phyloP scores from a whole-genome alignment of 2,113 vertebrate genomes.

The Pterocles burchelli region DNA sequence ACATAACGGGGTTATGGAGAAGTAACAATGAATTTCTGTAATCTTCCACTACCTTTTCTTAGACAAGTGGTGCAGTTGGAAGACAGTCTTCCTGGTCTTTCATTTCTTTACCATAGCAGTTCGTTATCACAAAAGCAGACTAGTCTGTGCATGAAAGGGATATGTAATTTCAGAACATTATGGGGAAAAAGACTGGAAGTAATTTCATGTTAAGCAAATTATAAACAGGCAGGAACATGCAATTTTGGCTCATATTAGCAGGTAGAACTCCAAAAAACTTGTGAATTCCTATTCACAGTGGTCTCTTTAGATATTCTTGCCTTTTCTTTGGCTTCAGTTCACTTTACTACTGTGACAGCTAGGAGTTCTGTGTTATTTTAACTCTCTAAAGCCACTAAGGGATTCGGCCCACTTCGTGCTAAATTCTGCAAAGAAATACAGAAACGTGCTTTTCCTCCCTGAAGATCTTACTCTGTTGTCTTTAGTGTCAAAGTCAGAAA shows the following conservation, averaged over 20 bases:
- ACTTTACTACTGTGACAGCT: not conserved
- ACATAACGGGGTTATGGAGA: not conserved
- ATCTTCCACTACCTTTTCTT: not conserved
- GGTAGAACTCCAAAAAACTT: not conserved
- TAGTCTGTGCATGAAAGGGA: not conserved
- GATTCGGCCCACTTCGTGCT: not conserved
- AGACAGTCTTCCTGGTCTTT: not conserved
- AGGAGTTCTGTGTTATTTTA: slow-evolving; percentile 23
- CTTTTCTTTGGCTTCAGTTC: slow-evolving; percentile 16
- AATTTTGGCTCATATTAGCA: not conserved
- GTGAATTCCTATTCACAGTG: not conserved
- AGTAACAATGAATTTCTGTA: not conserved
- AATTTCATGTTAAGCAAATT: slow-evolving; percentile 35
- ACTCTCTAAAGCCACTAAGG: not conserved
- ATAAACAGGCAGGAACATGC: slow-evolving; percentile 20
- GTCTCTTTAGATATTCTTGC: not conserved
- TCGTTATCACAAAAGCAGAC: not conserved
- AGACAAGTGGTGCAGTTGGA: not conserved
- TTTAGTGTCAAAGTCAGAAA: not conserved
- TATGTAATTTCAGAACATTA: not conserved
- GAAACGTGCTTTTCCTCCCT: not conserved
- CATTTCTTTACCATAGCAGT: not conserved
- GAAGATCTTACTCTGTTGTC: not conserved
- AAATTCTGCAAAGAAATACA: not conserved
- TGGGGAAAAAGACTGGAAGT: not conserved